Evolutionary conservation across 2,113 vertebrate genomes (phyloP).

Genomic region (Rhinolophus ferrumequinum): DNA sequence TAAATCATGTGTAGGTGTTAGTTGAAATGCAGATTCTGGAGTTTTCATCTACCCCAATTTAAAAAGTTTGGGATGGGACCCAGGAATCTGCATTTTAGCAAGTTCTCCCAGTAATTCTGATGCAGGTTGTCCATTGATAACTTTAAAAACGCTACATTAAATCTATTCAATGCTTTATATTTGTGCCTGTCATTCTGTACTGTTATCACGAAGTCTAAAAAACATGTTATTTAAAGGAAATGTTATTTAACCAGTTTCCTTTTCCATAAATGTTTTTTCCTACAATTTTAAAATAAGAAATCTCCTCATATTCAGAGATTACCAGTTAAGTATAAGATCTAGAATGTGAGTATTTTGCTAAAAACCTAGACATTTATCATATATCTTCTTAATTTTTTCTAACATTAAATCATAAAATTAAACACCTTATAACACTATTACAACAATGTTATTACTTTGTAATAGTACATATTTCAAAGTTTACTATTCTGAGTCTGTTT

Average conservation of each 20-base stretch:
- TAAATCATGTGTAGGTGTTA: background rate
- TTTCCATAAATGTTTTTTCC: slow-evolving; percentile 17
- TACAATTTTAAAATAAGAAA: slow-evolving; percentile 55
- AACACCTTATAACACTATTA: background rate
- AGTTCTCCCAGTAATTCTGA: background rate
- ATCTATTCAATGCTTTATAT: background rate
- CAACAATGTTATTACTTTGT: background rate
- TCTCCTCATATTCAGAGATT: slow-evolving; percentile 5
- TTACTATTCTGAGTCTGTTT: background rate
- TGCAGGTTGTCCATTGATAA: background rate
- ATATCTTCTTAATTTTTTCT: background rate
- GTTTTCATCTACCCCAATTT: background rate
- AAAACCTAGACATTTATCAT: slow-evolving; percentile 29
- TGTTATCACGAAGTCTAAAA: background rate
- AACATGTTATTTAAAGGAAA: slow-evolving; percentile 30
- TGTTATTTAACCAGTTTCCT: slow-evolving; percentile 23
- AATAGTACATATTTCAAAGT: slow-evolving; percentile 35
- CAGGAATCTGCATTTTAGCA: background rate
- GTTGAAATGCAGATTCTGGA: background rate
- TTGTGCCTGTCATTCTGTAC: background rate
- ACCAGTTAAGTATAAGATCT: slow-evolving; percentile 28
- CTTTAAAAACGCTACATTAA: slow-evolving; percentile 35
- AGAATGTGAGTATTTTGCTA: background rate
- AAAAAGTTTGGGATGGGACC: background rate
- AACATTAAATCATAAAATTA: background rate